Evolutionary conservation across 2,888 invertebrate species (phyloP).

Genomic region (Alloscopus bannaensis): DNA sequence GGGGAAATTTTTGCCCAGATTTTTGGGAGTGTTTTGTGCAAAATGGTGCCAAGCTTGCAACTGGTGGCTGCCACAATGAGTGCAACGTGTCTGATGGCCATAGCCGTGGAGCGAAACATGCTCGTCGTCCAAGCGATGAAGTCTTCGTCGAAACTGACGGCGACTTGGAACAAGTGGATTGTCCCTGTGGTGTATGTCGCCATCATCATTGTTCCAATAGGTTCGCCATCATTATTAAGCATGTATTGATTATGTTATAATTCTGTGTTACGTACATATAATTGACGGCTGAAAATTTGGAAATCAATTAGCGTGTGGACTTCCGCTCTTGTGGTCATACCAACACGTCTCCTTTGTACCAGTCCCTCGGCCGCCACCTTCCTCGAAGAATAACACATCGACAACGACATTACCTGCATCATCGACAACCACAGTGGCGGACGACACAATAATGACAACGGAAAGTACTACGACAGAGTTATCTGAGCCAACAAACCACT

Average conservation of each 20-base stretch:
- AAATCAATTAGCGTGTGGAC: conserved; percentile 26
- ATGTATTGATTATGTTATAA: no score
- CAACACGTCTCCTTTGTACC: conserved; percentile 31
- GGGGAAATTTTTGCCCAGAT: no score
- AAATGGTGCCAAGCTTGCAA: conserved; percentile 62
- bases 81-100: conserved; percentile 63
- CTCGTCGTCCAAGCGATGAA: conserved; percentile 61
- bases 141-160: background rate
- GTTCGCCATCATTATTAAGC: background rate
- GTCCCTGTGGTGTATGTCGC: background rate
- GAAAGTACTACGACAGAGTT: no score
- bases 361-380: background rate
- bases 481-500: background rate
- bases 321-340: conserved; percentile 63
- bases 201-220: conserved; percentile 32
- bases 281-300: background rate
- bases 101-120: conserved; percentile 67
- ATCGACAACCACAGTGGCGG: background rate
- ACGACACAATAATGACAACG: background rate
- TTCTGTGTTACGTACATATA: background rate
- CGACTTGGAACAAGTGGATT: conserved; percentile 35
- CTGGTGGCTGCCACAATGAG: conserved; percentile 58
- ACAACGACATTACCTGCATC: background rate
- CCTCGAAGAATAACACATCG: background rate
- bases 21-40: conserved; percentile 65